Base-by-base conservation (phyloP, 2,797 vertebrate genomes). In the Geotrypetes seraphini region DNA sequence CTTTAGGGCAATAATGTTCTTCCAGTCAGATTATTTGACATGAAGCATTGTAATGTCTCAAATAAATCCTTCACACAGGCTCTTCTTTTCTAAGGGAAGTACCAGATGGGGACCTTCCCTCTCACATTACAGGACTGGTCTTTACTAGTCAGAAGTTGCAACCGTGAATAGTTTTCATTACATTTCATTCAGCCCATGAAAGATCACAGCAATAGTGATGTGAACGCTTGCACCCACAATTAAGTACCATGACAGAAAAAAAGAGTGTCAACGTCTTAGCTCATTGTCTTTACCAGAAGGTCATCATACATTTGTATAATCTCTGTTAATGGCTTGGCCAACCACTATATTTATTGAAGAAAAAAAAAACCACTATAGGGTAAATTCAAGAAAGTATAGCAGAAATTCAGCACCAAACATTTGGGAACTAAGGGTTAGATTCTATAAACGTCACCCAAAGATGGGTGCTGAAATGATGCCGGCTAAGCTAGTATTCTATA, bases 1-100 rank as follows among this genome's bases (percentile, higher is more conserved):
- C 79, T 80, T 62, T 75, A 69, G 45, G 70, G 72, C 73, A 78
- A 81, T 81, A 75, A 69, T 27, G 44, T 53, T 73, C 70, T 69
- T 62, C 69, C 54, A 52, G 60, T 63, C 60, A 53, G 64, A 73
- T 78, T 75, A 76, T 75, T 66, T 72, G 69, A 72, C 71, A 75
- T 74, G 71, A 62, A 66, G 78, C 71, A 63, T 61, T 63, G 48
- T 74, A 66, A 69, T 66, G 60, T 63, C 60, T 66, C 57, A 41
- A n/a, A 72, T 74, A 74, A 72, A 74, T 74, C 69, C 62, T 60
- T 72, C 54, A 61, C 8, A 28, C 33, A 38, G 30, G 39, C 54
- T 54, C 41, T 32, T 57, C 53, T 53, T 58, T 51, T 52, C 59
- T 33, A 47, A 47, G 61, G 39, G 55, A 67, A 65, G 53, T 52